phyloP scores from a whole-genome alignment of 2,888 invertebrate genomes.

The Coelopa pilipes region DNA sequence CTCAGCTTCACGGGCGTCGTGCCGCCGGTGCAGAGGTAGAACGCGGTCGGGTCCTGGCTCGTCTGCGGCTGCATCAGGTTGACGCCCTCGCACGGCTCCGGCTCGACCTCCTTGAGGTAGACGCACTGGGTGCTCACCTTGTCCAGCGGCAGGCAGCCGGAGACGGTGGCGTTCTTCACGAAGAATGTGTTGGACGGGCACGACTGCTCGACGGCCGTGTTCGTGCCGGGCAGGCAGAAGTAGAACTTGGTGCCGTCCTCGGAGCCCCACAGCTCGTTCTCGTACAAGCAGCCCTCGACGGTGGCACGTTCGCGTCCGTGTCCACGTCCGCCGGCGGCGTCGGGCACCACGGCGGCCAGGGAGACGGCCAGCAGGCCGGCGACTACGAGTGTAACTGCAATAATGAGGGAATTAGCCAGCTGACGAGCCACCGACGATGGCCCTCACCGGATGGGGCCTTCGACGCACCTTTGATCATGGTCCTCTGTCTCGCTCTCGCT shows the following conservation, averaged over 20 bases:
- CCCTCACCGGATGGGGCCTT: neutral
- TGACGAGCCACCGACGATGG: neutral
- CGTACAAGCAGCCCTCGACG: slow-evolving; percentile 41
- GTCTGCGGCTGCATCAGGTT: slow-evolving; percentile 44
- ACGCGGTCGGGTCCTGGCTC: slow-evolving; percentile 44
- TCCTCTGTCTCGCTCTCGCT: neutral
- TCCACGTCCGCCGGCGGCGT: neutral
- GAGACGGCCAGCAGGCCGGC: slow-evolving; percentile 34
- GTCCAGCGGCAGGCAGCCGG: slow-evolving; percentile 48
- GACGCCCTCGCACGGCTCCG: slow-evolving; percentile 38
- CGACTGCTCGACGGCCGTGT: slow-evolving; percentile 41
- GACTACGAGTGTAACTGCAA: slow-evolving; percentile 42
- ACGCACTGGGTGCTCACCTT: slow-evolving; percentile 44
- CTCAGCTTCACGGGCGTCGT: slow-evolving; percentile 37
- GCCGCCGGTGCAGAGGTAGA: slow-evolving; percentile 44
- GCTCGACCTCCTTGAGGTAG: neutral
- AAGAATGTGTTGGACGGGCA: slow-evolving; percentile 47
- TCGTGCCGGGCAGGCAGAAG: slow-evolving; percentile 44
- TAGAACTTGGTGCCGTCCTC: slow-evolving; percentile 47
- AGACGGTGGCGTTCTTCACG: slow-evolving; percentile 47
- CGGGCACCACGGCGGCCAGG: slow-evolving; percentile 27
- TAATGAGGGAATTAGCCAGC: neutral
- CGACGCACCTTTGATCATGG: slow-evolving; percentile 5
- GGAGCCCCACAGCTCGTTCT: slow-evolving; percentile 46
- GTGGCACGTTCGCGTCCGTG: neutral